Base-by-base conservation (phyloP, 2,888 invertebrate species). In the Ceriagrion tenellum region DNA sequence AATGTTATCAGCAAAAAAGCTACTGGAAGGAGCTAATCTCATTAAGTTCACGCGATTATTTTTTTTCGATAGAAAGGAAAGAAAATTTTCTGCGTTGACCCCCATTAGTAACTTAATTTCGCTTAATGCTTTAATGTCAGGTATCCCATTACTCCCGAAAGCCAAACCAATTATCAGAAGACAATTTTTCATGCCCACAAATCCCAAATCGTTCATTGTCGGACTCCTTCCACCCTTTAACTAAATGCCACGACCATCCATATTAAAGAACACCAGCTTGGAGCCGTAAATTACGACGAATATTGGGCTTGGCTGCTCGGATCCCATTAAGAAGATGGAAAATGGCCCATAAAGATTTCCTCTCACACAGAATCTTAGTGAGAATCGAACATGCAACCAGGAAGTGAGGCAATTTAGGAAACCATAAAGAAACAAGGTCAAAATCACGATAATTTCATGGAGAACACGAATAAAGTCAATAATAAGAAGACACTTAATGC, bases 151-250 rank as follows among this genome's bases (percentile, higher is more conserved):
- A 69, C 20, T 69, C 6, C n/a, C 69, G n/a, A n/a, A 69, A 69
- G n/a, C 20, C 69, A n/a, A 81, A 81, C 81, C 81, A 81, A 81
- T 81, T 81, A 81, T 81, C 81, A 81, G 81, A 35, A 35, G 81
- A 13, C 35, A 81, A 81, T 81, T 81, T 81, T 81, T 35, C 35
- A 81, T 26, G 35, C 81, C 13, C n/a, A 16, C 30, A 47, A 35
- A 35, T 81, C 81, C 16, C 4, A 81, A 81, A 35, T 35, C 35
- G 30, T 30, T 81, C 81, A 81, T 16, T 35, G 30, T 6, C 16
- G 35, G 35, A 81, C 81, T 35, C 8, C 35, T 35, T 81, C 35
- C 81, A 13, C 23, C 81, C 81, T 69, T 69, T n/a, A n/a, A n/a
- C 81, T 81, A 81, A 81, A 69, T 81, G 18, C 35, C 81, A 81